Conservation (phyloP, 1,140 invertebrate genomes). For the Drosophila pallidifrons region DNA sequence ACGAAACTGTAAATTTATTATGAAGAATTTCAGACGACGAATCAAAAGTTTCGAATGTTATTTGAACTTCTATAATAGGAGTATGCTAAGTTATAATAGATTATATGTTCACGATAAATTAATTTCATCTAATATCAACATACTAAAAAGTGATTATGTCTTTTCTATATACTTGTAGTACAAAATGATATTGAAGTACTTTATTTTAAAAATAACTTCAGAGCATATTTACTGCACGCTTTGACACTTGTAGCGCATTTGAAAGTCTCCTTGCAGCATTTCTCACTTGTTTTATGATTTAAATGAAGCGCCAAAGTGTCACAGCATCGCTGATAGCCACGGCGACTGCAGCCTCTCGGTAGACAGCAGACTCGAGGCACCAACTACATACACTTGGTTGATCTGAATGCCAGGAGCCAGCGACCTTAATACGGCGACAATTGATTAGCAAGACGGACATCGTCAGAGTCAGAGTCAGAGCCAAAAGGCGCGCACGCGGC, state of each 20-base stretch:
- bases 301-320: constrained; percentile 69
- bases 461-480: constrained; percentile 26
- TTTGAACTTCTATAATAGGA: too few species aligned
- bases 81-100: too few species aligned
- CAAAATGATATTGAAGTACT: too few species aligned
- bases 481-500: constrained; percentile 54
- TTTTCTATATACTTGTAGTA: too few species aligned
- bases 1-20: too few species aligned
- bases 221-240: too few species aligned
- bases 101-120: too few species aligned
- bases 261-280: constrained; percentile 12
- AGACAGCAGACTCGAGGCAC: not conserved
- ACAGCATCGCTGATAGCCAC: constrained; percentile 62
- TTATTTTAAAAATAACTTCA: too few species aligned
- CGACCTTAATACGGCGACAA: constrained; percentile 77
- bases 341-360: not conserved
- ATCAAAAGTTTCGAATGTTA: too few species aligned
- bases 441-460: constrained; percentile 73
- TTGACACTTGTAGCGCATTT: constrained; percentile 15
- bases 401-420: constrained; percentile 15
- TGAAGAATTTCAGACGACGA: too few species aligned
- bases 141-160: too few species aligned
- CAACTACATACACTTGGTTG: not conserved
- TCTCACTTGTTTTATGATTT: constrained; percentile 68
- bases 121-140: too few species aligned